Percentiles rank a stretch among this genome's conserved stretches.
Evolutionary conservation across 2,797 vertebrate species (phyloP).

Genomic region (Neostethus bicornis): DNA sequence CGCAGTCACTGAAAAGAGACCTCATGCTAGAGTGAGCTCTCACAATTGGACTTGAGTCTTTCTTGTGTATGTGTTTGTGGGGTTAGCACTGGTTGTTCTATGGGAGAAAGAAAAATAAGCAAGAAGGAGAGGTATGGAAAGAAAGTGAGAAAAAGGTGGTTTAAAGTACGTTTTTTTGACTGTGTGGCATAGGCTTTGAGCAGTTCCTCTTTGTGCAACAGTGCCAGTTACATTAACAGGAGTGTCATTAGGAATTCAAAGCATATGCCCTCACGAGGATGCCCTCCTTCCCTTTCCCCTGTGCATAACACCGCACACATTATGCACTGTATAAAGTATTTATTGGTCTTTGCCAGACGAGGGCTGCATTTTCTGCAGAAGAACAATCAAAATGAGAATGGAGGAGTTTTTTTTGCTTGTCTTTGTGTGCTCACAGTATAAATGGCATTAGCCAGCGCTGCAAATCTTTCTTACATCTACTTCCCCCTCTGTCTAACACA

Average conservation of each 20-base stretch:
- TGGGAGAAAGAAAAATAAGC: slow-evolving; percentile 50
- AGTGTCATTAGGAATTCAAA: slow-evolving; percentile 87
- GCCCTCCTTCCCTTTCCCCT: slow-evolving; percentile 77
- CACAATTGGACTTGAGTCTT: slow-evolving; percentile 72
- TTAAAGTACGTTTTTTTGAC: slow-evolving; percentile 70
- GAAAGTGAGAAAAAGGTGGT: slow-evolving; percentile 43
- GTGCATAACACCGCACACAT: slow-evolving; percentile 81
- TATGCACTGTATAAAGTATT: slow-evolving; percentile 87
- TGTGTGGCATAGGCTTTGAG: slow-evolving; percentile 56
- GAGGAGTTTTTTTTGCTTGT: slow-evolving; percentile 45
- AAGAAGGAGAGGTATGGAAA: slow-evolving; percentile 31
- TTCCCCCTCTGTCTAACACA: slow-evolving; percentile 35
- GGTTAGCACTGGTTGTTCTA: slow-evolving; percentile 45
- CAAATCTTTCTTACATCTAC: slow-evolving; percentile 35
- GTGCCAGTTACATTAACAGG: slow-evolving; percentile 78
- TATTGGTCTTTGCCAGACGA: slow-evolving; percentile 84
- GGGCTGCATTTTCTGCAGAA: slow-evolving; percentile 69
- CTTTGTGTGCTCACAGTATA: slow-evolving; percentile 37
- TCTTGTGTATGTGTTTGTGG: slow-evolving; percentile 53
- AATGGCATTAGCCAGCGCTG: slow-evolving; percentile 35
- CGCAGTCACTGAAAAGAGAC: slow-evolving; percentile 79
- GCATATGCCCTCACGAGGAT: slow-evolving; percentile 83
- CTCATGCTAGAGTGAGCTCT: slow-evolving; percentile 78
- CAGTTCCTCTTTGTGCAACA: slow-evolving; percentile 67
- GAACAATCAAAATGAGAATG: slow-evolving; percentile 71